Evolutionary conservation across 2,888 invertebrate species (phyloP), one percentile per base, ranked within the genome.

Genomic region (Sturmia bella): DNA sequence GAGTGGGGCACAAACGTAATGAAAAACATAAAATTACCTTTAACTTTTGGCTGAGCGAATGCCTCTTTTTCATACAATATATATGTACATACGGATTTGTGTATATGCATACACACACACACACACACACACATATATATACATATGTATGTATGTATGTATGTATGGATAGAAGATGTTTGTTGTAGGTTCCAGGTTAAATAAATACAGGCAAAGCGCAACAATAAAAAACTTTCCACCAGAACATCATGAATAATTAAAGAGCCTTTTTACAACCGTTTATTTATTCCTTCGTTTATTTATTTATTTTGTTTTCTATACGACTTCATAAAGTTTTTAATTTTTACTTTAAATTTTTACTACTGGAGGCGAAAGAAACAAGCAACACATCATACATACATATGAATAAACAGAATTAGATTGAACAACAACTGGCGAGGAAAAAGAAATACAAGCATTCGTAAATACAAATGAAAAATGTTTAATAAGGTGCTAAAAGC

Each of bases 221-320:
- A 32, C 57, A 66, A 66, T 12, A 41, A 17, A 45, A 59, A 54
- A 68, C 59, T 56, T 54, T 68, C 74, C 75, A 75, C 48, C 52
- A 63, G 50, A 32, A 68, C 45, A 76, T 69, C 77, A 81, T 77
- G 73, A 81, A 81, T 81, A 69, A 74, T 81, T 81, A 69, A 81
- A 57, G 41, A 45, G 43, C 43, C 56, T 39, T 27, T 75, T 52
- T 63, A 6, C 19, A 0, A n/a, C 21, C 6, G 2, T 59, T 43
- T 27, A 66, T 27, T 41, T 41, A 52, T 6, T 52, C 4, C 52
- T 54, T 27, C 52, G 15, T 32, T 32, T 32, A 32, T 32, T 9
- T 7, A n/a, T n/a, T n/a, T 50, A 4, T 21, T 21, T n/a, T 32
- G 7, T 19, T 57, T 27, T 57, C 13, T 2, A 37, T 12, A 7